A percentile compares a stretch with the other conserved stretches of the same genome.
phyloP scores from a whole-genome alignment of 2,888 invertebrate species.

The Chymomyza fuscimana region DNA sequence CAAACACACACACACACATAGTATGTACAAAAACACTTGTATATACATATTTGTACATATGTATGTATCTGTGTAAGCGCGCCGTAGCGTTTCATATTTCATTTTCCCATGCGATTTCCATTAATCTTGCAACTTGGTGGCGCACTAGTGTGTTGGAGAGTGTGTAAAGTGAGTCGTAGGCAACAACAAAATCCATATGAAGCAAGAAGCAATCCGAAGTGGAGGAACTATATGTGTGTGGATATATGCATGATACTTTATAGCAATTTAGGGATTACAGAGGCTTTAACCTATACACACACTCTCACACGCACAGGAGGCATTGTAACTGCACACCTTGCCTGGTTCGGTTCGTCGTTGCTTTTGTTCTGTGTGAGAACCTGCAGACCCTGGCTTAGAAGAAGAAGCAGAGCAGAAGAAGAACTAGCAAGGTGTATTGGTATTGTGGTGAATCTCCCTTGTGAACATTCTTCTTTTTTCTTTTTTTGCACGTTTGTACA shows the following conservation, averaged over 20 bases:
- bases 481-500: neutral
- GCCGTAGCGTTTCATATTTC: constrained; percentile 56
- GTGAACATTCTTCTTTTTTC: neutral
- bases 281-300: neutral
- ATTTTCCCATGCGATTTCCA: constrained; percentile 64
- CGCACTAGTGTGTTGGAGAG: constrained; percentile 10
- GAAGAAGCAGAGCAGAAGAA: neutral
- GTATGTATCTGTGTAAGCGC: neutral
- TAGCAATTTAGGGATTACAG: constrained; percentile 44
- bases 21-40: neutral
- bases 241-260: constrained; percentile 31
- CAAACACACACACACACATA: neutral
- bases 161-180: constrained; percentile 40
- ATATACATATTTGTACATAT: neutral
- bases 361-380: neutral
- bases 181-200: constrained; percentile 24
- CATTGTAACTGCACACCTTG: constrained; percentile 1
- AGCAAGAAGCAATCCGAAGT: neutral
- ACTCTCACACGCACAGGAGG: neutral
- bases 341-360: neutral
- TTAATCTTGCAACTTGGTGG: constrained; percentile 46
- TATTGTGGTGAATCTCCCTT: neutral
- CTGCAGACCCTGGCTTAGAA: neutral
- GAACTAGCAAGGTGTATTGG: neutral
- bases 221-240: neutral